These are phyloP conservation scores for Steinernema khuongi DNA, from an alignment of 1,140 invertebrate species.

Conservation along the genomic window DNA sequence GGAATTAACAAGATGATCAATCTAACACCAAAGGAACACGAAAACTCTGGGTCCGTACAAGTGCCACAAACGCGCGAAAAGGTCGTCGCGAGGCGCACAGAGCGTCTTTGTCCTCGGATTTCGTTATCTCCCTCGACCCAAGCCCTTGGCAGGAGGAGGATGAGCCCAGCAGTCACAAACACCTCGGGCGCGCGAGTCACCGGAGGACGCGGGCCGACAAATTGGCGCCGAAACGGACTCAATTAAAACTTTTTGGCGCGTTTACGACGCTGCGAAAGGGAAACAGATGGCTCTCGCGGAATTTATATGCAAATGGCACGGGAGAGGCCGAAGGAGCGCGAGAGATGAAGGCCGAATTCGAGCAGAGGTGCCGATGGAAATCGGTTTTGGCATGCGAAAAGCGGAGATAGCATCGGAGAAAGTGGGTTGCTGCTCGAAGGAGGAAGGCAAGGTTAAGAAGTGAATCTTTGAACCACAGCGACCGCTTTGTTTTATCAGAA, in stretches of 20 bases:
- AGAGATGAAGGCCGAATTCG: background rate
- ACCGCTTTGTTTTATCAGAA: no score
- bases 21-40: no score
- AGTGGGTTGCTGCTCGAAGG: slow-evolving; percentile 8
- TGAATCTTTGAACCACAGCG: background rate
- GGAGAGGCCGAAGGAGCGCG: background rate
- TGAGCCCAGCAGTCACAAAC: no score
- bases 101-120: background rate
- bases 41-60: no score
- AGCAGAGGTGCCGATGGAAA: background rate
- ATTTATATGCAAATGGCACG: background rate
- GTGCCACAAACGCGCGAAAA: no score
- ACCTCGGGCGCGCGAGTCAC: no score
- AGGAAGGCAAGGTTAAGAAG: background rate
- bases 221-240: background rate
- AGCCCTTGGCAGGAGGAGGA: no score
- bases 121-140: background rate
- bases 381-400: background rate
- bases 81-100: background rate
- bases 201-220: no score
- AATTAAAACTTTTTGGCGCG: background rate
- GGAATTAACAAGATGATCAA: no score
- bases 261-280: slow-evolving; percentile 5
- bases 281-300: background rate
- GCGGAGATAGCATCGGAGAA: background rate